A percentile compares a stretch with the other conserved stretches of the same genome.
Conservation (phyloP, 2,888 invertebrate genomes). For the Lymantria monacha region DNA sequence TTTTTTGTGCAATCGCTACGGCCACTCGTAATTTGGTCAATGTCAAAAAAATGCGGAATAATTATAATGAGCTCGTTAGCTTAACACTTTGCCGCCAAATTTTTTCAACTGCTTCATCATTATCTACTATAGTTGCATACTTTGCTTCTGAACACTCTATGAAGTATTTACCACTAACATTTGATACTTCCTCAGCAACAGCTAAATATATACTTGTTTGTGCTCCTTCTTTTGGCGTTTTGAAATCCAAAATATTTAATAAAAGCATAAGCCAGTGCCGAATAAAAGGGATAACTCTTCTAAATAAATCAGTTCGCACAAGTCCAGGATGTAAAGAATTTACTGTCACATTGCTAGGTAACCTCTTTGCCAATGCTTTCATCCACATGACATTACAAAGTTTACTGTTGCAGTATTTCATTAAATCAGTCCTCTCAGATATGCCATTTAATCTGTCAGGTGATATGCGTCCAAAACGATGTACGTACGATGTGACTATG, state of each 20-base stretch:
- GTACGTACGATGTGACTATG: constrained; percentile 61
- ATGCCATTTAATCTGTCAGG: constrained; percentile 40
- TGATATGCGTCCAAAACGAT: constrained; percentile 66
- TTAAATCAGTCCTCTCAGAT: constrained; percentile 42
- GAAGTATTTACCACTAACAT: constrained; percentile 88
- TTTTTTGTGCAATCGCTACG: too few species aligned
- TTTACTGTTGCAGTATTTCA: constrained; percentile 73
- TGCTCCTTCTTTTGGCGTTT: constrained; percentile 88
- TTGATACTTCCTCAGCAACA: constrained; percentile 86
- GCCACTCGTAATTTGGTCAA: too few species aligned
- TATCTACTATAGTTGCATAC: constrained; percentile 77
- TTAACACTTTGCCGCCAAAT: constrained; percentile 85
- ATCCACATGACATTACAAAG: constrained; percentile 64
- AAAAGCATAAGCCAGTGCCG: constrained; percentile 78
- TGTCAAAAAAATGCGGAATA: too few species aligned
- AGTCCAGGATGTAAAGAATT: constrained; percentile 93
- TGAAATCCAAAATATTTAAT: constrained; percentile 82
- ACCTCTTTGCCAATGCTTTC: constrained; percentile 58
- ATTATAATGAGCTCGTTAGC: neutral
- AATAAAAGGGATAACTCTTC: constrained; percentile 68
- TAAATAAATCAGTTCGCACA: constrained; percentile 90
- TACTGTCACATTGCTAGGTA: constrained; percentile 84
- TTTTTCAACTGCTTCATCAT: constrained; percentile 86
- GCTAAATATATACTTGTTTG: constrained; percentile 88
- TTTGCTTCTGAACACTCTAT: constrained; percentile 85